phyloP scores from a whole-genome alignment of 2,888 invertebrate genomes.

The Alsophila aescularia region DNA sequence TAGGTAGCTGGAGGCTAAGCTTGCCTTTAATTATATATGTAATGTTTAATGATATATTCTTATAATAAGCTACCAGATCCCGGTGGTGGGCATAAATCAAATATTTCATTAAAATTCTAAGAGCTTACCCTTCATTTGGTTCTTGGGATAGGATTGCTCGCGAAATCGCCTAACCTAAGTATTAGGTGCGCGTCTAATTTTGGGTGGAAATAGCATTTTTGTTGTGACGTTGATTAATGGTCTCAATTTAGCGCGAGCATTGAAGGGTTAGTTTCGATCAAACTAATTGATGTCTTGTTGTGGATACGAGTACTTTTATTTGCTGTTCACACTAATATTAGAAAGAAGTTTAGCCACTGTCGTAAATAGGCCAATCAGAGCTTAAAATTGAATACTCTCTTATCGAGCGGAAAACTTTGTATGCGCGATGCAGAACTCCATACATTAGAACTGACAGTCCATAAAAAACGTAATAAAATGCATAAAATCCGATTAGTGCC shows the following conservation, averaged over 20 bases:
- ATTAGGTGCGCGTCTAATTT: slow-evolving; percentile 59
- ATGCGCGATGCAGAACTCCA: too few species aligned
- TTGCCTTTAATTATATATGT: slow-evolving; percentile 82
- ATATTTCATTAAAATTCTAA: slow-evolving; percentile 83
- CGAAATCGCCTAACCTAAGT: slow-evolving; percentile 64
- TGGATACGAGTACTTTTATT: background rate
- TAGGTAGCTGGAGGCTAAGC: slow-evolving; percentile 78
- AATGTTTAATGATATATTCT: slow-evolving; percentile 84
- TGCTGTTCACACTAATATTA: too few species aligned
- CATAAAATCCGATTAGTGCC: too few species aligned
- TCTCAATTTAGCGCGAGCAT: slow-evolving; percentile 39
- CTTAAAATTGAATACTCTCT: too few species aligned
- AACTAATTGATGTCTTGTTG: slow-evolving; percentile 5
- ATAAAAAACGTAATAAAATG: too few species aligned
- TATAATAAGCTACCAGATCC: slow-evolving; percentile 84
- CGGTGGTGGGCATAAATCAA: slow-evolving; percentile 79
- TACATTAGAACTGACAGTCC: too few species aligned
- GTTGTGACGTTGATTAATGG: slow-evolving; percentile 60
- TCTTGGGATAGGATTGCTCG: slow-evolving; percentile 60
- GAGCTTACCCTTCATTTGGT: slow-evolving; percentile 78
- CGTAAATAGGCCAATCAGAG: too few species aligned
- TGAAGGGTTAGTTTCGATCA: slow-evolving; percentile 23
- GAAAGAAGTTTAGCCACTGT: too few species aligned
- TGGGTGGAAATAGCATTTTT: slow-evolving; percentile 66
- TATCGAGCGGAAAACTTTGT: too few species aligned